These are phyloP conservation scores for Schizopygopsis malacanthus DNA, from an alignment of 2,797 vertebrate species.

Conservation along the genomic window DNA sequence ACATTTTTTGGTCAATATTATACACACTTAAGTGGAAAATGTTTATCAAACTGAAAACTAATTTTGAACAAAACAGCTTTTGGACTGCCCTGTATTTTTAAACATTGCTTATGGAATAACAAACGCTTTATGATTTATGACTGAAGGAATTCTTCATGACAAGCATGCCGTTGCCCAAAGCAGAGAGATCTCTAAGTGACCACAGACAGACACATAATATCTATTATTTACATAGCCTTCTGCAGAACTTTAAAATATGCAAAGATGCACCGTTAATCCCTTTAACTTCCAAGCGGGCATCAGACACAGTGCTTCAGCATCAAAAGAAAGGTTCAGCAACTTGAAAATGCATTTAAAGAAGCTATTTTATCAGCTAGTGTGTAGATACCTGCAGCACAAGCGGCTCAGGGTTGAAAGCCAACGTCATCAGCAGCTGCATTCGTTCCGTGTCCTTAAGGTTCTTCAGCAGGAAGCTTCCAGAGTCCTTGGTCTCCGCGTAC, in stretches of 20 bases:
- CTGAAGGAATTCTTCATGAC: constrained; percentile 23
- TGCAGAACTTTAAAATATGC: constrained; percentile 43
- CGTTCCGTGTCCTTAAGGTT: constrained; percentile 98
- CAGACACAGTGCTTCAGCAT: constrained; percentile 1
- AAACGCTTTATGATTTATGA: constrained; percentile 2
- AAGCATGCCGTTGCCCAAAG: constrained; percentile 21
- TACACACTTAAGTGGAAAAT: too few species aligned
- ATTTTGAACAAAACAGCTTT: neutral
- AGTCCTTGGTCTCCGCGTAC: constrained; percentile 98
- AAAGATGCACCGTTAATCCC: constrained; percentile 27
- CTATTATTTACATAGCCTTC: constrained; percentile 40
- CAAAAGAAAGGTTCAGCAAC: neutral
- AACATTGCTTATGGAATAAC: neutral
- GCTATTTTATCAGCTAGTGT: neutral
- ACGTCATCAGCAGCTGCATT: constrained; percentile 96
- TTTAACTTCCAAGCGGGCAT: constrained; percentile 16
- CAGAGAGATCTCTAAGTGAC: constrained; percentile 38
- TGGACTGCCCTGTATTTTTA: neutral
- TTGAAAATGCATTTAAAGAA: neutral
- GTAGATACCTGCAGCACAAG: constrained; percentile 89
- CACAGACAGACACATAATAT: constrained; percentile 19
- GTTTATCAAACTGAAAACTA: neutral
- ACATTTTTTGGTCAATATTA: neutral
- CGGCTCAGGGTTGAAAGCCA: constrained; percentile 94
- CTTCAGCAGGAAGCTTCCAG: constrained; percentile 97